Base-by-base conservation (phyloP, 2,113 vertebrate genomes). In the Pipra filicauda region DNA sequence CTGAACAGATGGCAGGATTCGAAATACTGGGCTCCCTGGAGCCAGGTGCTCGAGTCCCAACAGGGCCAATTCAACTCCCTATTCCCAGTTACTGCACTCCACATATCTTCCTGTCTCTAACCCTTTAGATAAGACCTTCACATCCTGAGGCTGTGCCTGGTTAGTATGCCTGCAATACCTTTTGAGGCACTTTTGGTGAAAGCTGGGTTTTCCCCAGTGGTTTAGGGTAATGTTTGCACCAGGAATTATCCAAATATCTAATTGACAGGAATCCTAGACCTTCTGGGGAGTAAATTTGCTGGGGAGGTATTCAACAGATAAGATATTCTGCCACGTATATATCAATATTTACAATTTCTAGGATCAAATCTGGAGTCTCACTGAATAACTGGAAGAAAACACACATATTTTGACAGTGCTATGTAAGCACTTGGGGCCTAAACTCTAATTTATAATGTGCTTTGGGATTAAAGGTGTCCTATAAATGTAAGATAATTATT, bases 401-500 rank as follows among this genome's bases (percentile, higher is more conserved):
- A 66, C 48, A 57, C 12, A 16, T 81, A 94, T 74, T 92, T 90
- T 84, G 79, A 89, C 58, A 81, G 70, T 72, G 54, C 24, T 88
- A 49, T 77, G 64, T 44, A 93, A 73, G 79, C 73, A 81, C 59
- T 62, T 86, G 8, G 66, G 69, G 18, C 66, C 31, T 81, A 2
- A 5, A 52, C 57, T 88, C 30, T 84, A 69, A 90, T 85, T 93
- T 95, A 46, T 57, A 69, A 86, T 78, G 52, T 78, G 72, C 55
- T 96, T 94, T 94, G 90, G 85, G 90, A 91, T 81, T 96, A 95
- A 92, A 96, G 35, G 52, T 88, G 69, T 74, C 76, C 22, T 75
- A 61, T 58, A 93, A 92, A 93, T 39, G 20, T 49, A 89, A 88
- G 48, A 92, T 89, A 81, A 80, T 91, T 90, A 64, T 91, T 92